Evolutionary conservation across 30 jellyfish, hydroid and myxozoan genomes (phyloP).

Genomic region (Hydractinia echinata): DNA sequence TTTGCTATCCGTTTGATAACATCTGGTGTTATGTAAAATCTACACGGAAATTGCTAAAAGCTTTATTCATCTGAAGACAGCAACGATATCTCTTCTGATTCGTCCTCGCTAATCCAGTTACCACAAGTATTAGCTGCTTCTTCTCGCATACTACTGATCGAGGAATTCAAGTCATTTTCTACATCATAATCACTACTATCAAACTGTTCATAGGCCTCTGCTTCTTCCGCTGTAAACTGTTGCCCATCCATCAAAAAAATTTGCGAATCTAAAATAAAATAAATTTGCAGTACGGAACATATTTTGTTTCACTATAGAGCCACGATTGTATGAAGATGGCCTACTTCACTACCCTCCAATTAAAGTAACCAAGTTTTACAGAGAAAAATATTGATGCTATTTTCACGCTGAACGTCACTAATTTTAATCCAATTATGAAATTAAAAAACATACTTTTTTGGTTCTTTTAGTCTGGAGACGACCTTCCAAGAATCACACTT

Average conservation of each 20-base stretch:
- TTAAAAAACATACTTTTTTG: conserved; percentile 54
- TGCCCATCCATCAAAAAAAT: conserved; percentile 38
- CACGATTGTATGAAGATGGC: not conserved
- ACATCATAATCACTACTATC: conserved; percentile 47
- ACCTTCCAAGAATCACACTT: conserved; percentile 74
- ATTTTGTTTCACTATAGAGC: not conserved
- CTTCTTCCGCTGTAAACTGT: conserved; percentile 43
- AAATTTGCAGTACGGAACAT: not conserved
- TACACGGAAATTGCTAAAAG: no score
- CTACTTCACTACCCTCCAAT: not conserved
- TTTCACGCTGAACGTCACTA: not conserved
- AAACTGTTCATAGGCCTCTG: conserved; percentile 57
- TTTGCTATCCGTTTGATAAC: no score
- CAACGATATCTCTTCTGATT: not conserved
- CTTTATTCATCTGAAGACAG: not conserved
- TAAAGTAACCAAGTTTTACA: not conserved
- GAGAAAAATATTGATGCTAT: not conserved
- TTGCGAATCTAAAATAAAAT: not conserved
- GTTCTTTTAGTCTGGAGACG: conserved; percentile 75
- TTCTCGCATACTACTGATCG: not conserved
- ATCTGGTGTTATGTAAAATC: no score
- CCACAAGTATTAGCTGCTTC: not conserved
- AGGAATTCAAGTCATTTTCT: not conserved
- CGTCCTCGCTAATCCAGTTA: not conserved
- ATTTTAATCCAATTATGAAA: not conserved